Evolutionary conservation across 2,113 vertebrate genomes (phyloP), one percentile per base, ranked within the genome.

Genomic region (Neodontobutis hainanensis): DNA sequence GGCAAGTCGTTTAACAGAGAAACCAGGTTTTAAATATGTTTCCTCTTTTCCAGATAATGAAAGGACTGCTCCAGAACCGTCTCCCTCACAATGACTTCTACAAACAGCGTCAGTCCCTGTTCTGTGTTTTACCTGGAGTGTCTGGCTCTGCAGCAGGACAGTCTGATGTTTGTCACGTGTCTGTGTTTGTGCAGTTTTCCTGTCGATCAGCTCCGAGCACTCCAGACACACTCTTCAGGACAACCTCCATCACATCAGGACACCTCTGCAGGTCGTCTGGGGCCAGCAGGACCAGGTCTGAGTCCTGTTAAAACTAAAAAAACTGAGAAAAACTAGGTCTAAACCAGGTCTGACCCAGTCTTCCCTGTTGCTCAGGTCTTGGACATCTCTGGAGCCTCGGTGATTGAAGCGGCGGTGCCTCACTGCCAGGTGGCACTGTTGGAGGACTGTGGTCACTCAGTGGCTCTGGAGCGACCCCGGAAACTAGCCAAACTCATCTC

Each of bases 231-330:
- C 86, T 0, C 90, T 99, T 40, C 93, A 98, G 2, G 89, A 96
- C 68, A 93, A 93, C 80, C 88, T 98, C 92, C 91, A 87, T 74
- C 94, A 94, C 89, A 97, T 99, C 88, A 94, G 90, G 53, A 88
- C 69, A 0, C 94, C 96, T 0, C 91, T 95, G 0, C 96, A 95
- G 81, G 92, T 99, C 77, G 94, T 99, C 83, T 99, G 97, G 97
- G 97, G 97, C 15, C 95, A 93, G 48, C 93, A 98, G 55, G 97
- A 99, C 84, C 93, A 96, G 96, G 97, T 99, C 91, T 40, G 27
- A 44, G 27, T 34, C 32, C 6, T 4, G 12, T 6, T 0, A 7
- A 5, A 8, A 44, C n/a, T n/a, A n/a, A n/a, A n/a, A n/a, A n/a
- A n/a, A n/a, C n/a, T n/a, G n/a, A n/a, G n/a, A n/a, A n/a, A n/a